Conservation (phyloP, 2,797 vertebrate species). For the Pangasius macronema region DNA sequence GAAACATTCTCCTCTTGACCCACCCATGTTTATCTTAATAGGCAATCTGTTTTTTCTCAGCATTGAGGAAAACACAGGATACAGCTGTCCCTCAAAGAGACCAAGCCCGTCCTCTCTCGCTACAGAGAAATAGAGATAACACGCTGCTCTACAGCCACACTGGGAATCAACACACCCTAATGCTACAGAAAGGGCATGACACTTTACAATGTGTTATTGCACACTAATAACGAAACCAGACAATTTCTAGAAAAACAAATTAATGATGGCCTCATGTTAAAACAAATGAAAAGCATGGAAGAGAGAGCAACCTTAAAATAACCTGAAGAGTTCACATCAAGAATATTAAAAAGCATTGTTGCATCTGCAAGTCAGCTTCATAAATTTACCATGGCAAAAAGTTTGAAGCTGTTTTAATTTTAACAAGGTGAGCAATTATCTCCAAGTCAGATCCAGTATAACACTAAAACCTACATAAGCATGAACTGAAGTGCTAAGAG, state of each 20-base stretch:
- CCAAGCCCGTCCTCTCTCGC: constrained; percentile 38
- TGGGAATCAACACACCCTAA: constrained; percentile 38
- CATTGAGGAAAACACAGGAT: constrained; percentile 68
- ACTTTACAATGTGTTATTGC: not conserved
- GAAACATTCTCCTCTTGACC: constrained; percentile 23
- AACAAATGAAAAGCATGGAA: not conserved
- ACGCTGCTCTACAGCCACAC: constrained; percentile 38
- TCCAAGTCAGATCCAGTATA: not conserved
- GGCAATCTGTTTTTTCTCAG: constrained; percentile 57
- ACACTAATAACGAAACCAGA: not conserved
- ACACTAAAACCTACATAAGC: not conserved
- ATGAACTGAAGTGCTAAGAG: not conserved
- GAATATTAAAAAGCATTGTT: not conserved
- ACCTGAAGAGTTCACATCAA: not conserved
- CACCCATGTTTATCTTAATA: constrained; percentile 54
- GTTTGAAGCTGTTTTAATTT: no score
- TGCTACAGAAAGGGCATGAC: constrained; percentile 2
- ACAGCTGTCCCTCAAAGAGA: constrained; percentile 62
- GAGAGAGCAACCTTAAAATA: not conserved
- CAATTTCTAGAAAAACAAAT: not conserved
- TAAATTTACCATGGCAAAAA: not conserved
- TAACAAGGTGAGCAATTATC: not conserved
- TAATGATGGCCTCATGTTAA: not conserved
- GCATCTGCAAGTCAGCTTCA: not conserved
- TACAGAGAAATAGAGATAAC: constrained; percentile 52